These are phyloP conservation scores for Leptodactylus fallax DNA, from an alignment of 2,797 vertebrate species.

Conservation along the genomic window DNA sequence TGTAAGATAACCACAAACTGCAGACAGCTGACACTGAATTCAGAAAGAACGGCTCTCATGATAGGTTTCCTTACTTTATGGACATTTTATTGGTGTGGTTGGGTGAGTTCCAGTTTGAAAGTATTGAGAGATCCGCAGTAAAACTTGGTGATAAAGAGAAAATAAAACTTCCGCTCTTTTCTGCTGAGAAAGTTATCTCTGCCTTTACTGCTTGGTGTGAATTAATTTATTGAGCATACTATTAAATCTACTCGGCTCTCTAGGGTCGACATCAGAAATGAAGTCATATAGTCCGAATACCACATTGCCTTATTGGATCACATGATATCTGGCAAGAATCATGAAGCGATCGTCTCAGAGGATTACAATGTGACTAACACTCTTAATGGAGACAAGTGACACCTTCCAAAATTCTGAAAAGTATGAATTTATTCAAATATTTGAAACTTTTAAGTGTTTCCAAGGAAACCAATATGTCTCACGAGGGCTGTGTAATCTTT, in stretches of 20 bases:
- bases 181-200: slow-evolving; percentile 48
- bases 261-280: slow-evolving; percentile 24
- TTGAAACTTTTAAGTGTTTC: slow-evolving; percentile 59
- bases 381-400: slow-evolving; percentile 48
- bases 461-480: slow-evolving; percentile 47
- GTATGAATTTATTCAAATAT: slow-evolving; percentile 53
- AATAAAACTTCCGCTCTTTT: slow-evolving; percentile 57
- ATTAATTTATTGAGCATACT: slow-evolving; percentile 54
- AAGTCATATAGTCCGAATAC: slow-evolving; percentile 35
- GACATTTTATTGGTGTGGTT: slow-evolving; percentile 56
- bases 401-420: slow-evolving; percentile 44
- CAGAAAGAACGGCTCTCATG: slow-evolving; percentile 16
- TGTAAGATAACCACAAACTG: slow-evolving; percentile 50
- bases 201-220: slow-evolving; percentile 41
- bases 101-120: slow-evolving; percentile 55
- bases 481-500: slow-evolving; percentile 44
- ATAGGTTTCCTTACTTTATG: slow-evolving; percentile 55
- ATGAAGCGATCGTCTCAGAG: slow-evolving; percentile 17
- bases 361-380: slow-evolving; percentile 32
- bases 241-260: slow-evolving; percentile 41
- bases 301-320: slow-evolving; percentile 1
- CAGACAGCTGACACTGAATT: slow-evolving; percentile 50
- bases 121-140: slow-evolving; percentile 56
- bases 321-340: background rate
- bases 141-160: slow-evolving; percentile 54